Percentiles rank a stretch among this genome's conserved stretches.
Conservation (phyloP, 35 echinoderm and acorn worm genomes). For the Heliocidaris tuberculata region DNA sequence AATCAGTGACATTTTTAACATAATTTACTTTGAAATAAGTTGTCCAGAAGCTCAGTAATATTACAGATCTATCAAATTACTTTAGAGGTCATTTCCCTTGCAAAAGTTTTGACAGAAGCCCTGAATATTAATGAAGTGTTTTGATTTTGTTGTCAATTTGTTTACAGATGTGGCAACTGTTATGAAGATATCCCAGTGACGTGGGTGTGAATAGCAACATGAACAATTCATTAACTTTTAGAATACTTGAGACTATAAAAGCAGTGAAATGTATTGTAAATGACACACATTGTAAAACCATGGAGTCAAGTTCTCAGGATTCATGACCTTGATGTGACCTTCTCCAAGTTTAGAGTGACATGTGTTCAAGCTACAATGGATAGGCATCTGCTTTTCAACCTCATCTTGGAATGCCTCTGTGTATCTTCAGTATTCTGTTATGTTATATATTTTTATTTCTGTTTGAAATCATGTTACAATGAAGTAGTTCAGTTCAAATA, state of each 20-base stretch:
- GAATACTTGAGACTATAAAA: not conserved
- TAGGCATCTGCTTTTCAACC: not conserved
- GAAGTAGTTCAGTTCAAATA: not conserved
- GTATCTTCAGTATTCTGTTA: not conserved
- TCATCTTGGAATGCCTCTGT: not conserved
- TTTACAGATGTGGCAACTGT: constrained; percentile 60
- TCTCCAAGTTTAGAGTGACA: not conserved
- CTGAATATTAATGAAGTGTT: too few species aligned
- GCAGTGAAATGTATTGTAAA: not conserved
- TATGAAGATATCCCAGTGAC: constrained; percentile 62
- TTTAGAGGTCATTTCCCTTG: too few species aligned
- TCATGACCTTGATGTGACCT: constrained; percentile 14
- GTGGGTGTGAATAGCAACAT: not conserved
- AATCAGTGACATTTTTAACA: too few species aligned
- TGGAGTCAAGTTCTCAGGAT: not conserved
- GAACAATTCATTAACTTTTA: not conserved
- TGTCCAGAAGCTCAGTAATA: too few species aligned
- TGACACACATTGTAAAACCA: not conserved
- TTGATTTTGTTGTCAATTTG: not conserved
- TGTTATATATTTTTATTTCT: not conserved
- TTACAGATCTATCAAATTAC: too few species aligned
- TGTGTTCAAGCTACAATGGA: not conserved
- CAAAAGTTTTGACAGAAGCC: too few species aligned
- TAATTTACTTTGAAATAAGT: too few species aligned
- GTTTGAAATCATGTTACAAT: not conserved